Base-by-base conservation (phyloP, 2,113 vertebrate genomes). In the Sciurus niger region DNA sequence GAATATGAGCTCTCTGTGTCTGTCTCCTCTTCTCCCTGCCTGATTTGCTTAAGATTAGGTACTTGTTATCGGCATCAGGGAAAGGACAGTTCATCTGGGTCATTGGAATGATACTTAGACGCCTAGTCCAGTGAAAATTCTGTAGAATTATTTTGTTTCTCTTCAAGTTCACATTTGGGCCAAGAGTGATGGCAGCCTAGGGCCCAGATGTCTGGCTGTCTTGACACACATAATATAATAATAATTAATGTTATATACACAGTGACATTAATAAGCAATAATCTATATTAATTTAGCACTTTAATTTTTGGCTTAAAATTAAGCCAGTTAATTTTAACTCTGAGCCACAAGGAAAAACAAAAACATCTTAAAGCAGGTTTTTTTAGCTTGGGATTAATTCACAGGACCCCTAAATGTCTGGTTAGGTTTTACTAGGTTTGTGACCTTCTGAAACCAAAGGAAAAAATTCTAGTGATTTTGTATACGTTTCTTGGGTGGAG, bases 241-340 rank as follows among this genome's bases (percentile, higher is more conserved):
- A 40, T 40, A 24, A 40, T 25, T 12, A 74, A 43, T 32, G 37
- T 22, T 20, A 74, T 58, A 58, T 43, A 63, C 30, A 90, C n/a
- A 94, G 24, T 46, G 84, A 58, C 34, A 94, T 94, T 72, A 91
- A 78, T 84, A 90, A 94, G 4, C 48, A 92, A 73, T 46, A 78
- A 4, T 17, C 20, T 84, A 46, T 14, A 67, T 91, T 92, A 84
- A 60, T 80, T 93, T 94, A 82, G 89, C 8, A 34, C 68, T 92
- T 95, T 93, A 63, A 65, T 43, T 91, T 79, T 18, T 93, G 82
- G n/a, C 28, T 89, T 73, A 72, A 90, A 83, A 63, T 72, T 78
- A 96, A 96, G 22, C 37, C 37, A 90, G 73, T 74, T 95, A 93
- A 91, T 95, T 80, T 94, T 89, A 97, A 96, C 90, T 4, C 30